phyloP scores from a whole-genome alignment of 2,888 invertebrate species.

The Platynereis dumerilii region DNA sequence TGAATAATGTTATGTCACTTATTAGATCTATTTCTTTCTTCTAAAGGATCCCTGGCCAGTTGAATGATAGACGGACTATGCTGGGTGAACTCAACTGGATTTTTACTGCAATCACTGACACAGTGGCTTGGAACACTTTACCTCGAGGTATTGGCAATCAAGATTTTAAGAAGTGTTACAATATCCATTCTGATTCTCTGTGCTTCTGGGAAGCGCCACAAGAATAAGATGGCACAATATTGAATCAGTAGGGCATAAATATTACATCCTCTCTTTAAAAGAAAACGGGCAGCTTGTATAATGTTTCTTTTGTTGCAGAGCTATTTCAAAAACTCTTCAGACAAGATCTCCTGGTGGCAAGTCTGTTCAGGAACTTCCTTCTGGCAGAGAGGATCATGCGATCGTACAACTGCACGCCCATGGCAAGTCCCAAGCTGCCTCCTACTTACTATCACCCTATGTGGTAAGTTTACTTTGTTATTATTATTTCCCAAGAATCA shows the following conservation, averaged over 20 bases:
- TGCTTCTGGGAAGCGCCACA: too few species aligned
- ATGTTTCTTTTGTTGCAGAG: conserved; percentile 67
- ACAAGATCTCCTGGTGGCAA: conserved; percentile 97
- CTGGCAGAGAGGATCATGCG: conserved; percentile 94
- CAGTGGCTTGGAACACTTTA: conserved; percentile 98
- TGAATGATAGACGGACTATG: conserved; percentile 94
- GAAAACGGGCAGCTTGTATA: too few species aligned
- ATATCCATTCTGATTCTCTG: too few species aligned
- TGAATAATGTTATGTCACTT: too few species aligned
- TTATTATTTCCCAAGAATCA: too few species aligned
- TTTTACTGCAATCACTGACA: conserved; percentile 99
- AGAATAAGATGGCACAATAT: too few species aligned
- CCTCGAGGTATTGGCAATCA: conserved; percentile 72
- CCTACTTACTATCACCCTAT: conserved; percentile 77
- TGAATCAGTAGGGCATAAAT: neutral
- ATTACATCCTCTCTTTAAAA: too few species aligned
- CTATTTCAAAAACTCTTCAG: conserved; percentile 95
- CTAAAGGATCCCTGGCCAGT: conserved; percentile 87
- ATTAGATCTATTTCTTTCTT: neutral
- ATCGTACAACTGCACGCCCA: conserved; percentile 96
- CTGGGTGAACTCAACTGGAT: conserved; percentile 99
- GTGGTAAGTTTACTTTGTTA: conserved; percentile 65
- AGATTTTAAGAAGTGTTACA: neutral
- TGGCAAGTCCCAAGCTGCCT: conserved; percentile 89
- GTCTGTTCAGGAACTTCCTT: conserved; percentile 94